Evolutionary conservation across 2,113 vertebrate genomes (phyloP).

Genomic region (Microcebus ravelobensis): DNA sequence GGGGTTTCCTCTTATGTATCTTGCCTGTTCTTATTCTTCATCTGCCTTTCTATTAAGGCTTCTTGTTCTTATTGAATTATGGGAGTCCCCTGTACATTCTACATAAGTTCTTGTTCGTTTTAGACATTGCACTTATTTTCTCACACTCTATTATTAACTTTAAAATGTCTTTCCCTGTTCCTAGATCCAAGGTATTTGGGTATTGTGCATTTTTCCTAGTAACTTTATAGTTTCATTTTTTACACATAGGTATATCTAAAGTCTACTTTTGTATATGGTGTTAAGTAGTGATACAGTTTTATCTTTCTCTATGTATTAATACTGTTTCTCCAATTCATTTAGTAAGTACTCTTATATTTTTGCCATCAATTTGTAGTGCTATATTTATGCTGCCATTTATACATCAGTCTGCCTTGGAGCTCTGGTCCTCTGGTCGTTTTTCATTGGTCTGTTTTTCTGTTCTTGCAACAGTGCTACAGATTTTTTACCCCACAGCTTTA

Average conservation of each 20-base stretch:
- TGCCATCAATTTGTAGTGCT: neutral
- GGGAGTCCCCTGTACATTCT: neutral
- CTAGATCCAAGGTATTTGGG: neutral
- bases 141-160: neutral
- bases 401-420: neutral
- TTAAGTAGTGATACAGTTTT: neutral
- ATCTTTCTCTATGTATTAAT: neutral
- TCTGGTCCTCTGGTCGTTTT: neutral
- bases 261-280: neutral
- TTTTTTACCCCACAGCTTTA: neutral
- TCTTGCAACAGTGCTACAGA: neutral
- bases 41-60: neutral
- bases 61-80: neutral
- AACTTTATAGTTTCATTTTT: neutral
- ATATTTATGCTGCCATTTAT: neutral
- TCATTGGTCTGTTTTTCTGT: neutral
- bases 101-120: neutral
- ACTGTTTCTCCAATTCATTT: neutral
- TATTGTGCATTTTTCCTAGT: neutral
- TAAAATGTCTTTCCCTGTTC: neutral
- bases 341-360: neutral
- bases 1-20: neutral
- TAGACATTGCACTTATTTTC: neutral
- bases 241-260: neutral
- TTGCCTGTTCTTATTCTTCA: constrained; percentile 23